Conservation (phyloP, 2,113 vertebrate species). For the Anguilla japonica region DNA sequence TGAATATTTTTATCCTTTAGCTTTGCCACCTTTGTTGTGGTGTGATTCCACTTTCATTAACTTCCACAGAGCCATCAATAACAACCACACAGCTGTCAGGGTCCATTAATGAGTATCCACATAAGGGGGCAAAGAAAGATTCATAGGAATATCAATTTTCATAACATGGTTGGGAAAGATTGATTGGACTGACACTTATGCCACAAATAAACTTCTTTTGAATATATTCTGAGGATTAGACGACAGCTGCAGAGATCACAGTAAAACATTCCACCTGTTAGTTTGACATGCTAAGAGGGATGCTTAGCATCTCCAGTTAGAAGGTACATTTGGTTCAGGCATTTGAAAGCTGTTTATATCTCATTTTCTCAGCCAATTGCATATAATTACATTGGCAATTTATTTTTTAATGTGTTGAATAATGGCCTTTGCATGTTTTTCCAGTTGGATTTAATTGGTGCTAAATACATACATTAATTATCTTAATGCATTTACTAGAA, state of each 20-base stretch:
- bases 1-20: constrained; percentile 65
- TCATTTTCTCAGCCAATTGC: neutral
- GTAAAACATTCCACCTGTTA: constrained; percentile 15
- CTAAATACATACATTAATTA: neutral
- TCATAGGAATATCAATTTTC: constrained; percentile 59
- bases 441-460: neutral
- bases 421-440: neutral
- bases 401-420: neutral
- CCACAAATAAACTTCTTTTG: constrained; percentile 54
- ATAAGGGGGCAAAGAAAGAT: constrained; percentile 59
- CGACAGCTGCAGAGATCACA: constrained; percentile 11
- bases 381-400: neutral
- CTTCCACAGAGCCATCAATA: constrained; percentile 63
- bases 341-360: constrained; percentile 18
- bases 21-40: constrained; percentile 60
- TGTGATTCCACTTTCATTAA: constrained; percentile 68
- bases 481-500: neutral
- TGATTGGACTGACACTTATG: constrained; percentile 56
- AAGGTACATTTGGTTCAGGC: neutral
- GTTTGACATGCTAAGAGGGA: constrained; percentile 18
- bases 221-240: constrained; percentile 20
- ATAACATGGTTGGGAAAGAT: constrained; percentile 49
- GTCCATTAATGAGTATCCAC: constrained; percentile 66
- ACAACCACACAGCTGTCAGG: constrained; percentile 66
- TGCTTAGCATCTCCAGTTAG: constrained; percentile 18